Base-by-base conservation (phyloP, 2,797 vertebrate species). In the Coluber constrictor region DNA sequence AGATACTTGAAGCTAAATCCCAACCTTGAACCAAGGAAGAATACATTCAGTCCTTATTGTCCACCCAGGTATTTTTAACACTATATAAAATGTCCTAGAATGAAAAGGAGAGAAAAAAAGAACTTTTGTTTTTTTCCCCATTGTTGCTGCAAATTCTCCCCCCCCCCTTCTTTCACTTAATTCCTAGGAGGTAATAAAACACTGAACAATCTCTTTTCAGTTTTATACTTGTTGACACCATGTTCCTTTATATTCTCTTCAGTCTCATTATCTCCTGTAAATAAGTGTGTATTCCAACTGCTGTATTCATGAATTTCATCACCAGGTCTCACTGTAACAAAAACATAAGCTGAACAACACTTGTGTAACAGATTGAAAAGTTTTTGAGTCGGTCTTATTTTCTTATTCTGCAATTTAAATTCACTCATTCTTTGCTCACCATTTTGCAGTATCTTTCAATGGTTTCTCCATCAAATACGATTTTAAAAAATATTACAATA, bases 181-280 rank as follows among this genome's bases (percentile, higher is more conserved):
- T 47, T 94, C 86, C 83, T 15, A 61, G 18, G 10, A 43, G 87
- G n/a, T 61, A 89, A 90, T 87, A 94, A 95, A 93, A 70, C 0
- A 29, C 20, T 66, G 43, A 55, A 93, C 18, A 88, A 51, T 13
- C 13, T 95, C 93, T 89, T 94, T 86, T 27, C 92, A 87, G 10
- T 90, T 27, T 95, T 94, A 95, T 91, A 57, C 43, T 61, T 23
- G n/a, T 43, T 92, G 79, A 63, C 11, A 51, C n/a, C 37, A 1
- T 32, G 5, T 94, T 90, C 90, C 90, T 54, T 90, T 86, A 91
- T 87, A 63, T 2, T 95, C 51, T 5, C 0, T 56, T 92, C 90
- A 93, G 90, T 10, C 3, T 3, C 51, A 51, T 95, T 93, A 94
- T 7, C 61, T 89, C 88, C 94, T 56, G 86, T 54, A 95, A 94